Evolutionary conservation across 2,113 vertebrate genomes (phyloP).

Genomic region (Siphamia tubifer): DNA sequence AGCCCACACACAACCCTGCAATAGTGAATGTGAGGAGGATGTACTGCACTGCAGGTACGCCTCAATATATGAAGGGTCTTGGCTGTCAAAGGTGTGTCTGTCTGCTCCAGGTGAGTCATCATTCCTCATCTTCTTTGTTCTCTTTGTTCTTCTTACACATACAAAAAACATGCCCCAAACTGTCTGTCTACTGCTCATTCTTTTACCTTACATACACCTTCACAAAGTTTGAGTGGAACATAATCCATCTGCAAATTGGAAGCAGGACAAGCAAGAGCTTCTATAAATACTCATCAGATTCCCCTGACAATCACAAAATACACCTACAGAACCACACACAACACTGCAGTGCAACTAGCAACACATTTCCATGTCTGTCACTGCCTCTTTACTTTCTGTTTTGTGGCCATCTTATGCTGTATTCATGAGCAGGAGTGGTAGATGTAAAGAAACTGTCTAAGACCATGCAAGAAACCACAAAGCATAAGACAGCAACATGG

Average conservation of each 20-base stretch:
- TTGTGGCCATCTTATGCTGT: neutral
- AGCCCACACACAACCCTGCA: conserved; percentile 50
- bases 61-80: conserved; percentile 28
- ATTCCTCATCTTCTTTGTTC: neutral
- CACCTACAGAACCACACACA: conserved; percentile 32
- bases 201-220: conserved; percentile 21
- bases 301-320: conserved; percentile 54
- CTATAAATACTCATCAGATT: conserved; percentile 62
- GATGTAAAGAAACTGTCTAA: neutral
- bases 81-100: conserved; percentile 40
- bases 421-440: neutral
- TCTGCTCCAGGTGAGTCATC: conserved; percentile 50
- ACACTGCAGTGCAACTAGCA: conserved; percentile 30
- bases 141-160: neutral
- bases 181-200: neutral
- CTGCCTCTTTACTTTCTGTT: neutral
- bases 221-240: conserved; percentile 31
- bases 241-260: conserved; percentile 60
- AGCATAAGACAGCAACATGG: neutral
- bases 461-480: neutral
- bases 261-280: conserved; percentile 47
- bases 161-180: neutral
- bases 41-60: conserved; percentile 59
- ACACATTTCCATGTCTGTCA: conserved; percentile 11
- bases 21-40: conserved; percentile 23